Conservation (phyloP, 2,797 vertebrate species). For the Oryzias sinensis region DNA sequence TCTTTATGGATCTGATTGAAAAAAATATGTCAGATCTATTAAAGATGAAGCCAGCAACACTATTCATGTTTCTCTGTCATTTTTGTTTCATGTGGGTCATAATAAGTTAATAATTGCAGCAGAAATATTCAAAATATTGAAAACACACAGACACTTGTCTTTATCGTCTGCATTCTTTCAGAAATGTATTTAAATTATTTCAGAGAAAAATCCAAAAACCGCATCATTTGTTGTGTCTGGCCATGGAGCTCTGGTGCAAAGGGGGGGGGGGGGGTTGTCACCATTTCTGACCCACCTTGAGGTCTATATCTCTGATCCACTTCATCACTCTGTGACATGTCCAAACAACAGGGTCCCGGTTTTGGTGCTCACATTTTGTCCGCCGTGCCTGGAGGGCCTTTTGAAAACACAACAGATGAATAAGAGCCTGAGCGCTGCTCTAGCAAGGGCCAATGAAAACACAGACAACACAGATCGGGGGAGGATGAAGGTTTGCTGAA, state of each 20-base stretch:
- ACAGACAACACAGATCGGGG: slow-evolving; percentile 18
- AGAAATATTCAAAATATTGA: slow-evolving; percentile 1
- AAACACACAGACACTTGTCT: not conserved
- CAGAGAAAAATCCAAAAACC: slow-evolving; percentile 7
- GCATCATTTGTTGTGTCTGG: slow-evolving; percentile 20
- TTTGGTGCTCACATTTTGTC: slow-evolving; percentile 80
- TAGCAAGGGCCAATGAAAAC: slow-evolving; percentile 20
- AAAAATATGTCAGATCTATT: slow-evolving; percentile 2
- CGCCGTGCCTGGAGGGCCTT: slow-evolving; percentile 81
- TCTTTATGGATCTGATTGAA: not conserved
- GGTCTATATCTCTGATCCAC: slow-evolving; percentile 86
- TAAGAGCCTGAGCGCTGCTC: slow-evolving; percentile 8
- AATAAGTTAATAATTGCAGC: not conserved
- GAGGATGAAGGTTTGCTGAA: slow-evolving; percentile 21
- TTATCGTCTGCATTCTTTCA: slow-evolving; percentile 21
- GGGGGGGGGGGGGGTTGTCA: not conserved
- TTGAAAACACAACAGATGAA: slow-evolving; percentile 26
- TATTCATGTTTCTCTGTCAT: not conserved
- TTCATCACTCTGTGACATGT: slow-evolving; percentile 85
- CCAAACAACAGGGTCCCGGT: slow-evolving; percentile 84
- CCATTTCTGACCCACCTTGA: slow-evolving; percentile 76
- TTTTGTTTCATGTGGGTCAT: slow-evolving; percentile 10
- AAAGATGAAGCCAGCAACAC: not conserved
- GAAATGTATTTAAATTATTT: slow-evolving; percentile 21
- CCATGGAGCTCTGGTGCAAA: slow-evolving; percentile 14